Percentiles rank a stretch among this genome's conserved stretches.
These are phyloP conservation scores for Drosophila longiperda DNA, from an alignment of 2,888 invertebrate species.

Conservation along the genomic window DNA sequence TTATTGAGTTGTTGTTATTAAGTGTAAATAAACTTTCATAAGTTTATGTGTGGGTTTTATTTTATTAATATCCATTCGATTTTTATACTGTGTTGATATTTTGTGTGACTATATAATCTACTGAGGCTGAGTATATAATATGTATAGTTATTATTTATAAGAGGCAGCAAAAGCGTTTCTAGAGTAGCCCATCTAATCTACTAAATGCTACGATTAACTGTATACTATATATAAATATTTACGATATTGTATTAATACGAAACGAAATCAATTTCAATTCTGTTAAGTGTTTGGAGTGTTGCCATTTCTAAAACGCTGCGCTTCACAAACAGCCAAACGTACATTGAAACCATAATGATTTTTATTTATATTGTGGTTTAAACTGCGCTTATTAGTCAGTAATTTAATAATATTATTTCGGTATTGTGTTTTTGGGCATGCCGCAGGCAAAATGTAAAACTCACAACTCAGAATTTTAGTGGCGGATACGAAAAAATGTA, in stretches of 20 bases:
- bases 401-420: constrained; percentile 17
- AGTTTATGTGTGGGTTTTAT: background rate
- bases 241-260: constrained; percentile 30
- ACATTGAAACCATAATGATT: constrained; percentile 38
- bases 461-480: constrained; percentile 64
- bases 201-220: constrained; percentile 43
- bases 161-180: constrained; percentile 63
- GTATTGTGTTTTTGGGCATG: constrained; percentile 51
- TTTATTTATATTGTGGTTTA: constrained; percentile 13
- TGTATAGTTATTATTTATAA: constrained; percentile 12
- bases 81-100: constrained; percentile 17
- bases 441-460: constrained; percentile 73
- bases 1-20: background rate
- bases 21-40: background rate
- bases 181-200: constrained; percentile 55
- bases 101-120: constrained; percentile 24
- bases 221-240: constrained; percentile 12
- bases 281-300: constrained; percentile 35
- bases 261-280: constrained; percentile 29
- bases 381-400: constrained; percentile 16
- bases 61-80: background rate
- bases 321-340: constrained; percentile 63
- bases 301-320: constrained; percentile 28
- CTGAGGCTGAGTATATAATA: constrained; percentile 15
- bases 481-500: constrained; percentile 39